Percentiles rank a stretch among this genome's conserved stretches.
These are phyloP conservation scores for Acestrorhynchus altus DNA, from an alignment of 2,797 vertebrate species.

Conservation along the genomic window DNA sequence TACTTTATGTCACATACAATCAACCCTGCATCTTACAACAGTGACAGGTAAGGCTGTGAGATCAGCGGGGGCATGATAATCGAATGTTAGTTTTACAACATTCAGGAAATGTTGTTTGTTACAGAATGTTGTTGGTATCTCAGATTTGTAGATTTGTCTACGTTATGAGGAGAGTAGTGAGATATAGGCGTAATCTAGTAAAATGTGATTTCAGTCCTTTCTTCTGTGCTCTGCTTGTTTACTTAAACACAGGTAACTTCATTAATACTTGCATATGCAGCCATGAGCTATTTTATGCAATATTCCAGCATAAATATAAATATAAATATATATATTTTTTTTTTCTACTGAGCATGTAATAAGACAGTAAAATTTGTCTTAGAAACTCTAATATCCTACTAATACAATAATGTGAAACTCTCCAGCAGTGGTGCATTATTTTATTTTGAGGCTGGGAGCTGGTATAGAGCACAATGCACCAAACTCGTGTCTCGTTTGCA, in stretches of 20 bases:
- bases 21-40: not conserved
- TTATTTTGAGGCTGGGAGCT: not conserved
- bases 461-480: not conserved
- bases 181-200: not conserved
- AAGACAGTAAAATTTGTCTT: not conserved
- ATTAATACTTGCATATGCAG: not conserved
- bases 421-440: not conserved
- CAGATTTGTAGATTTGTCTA: not conserved
- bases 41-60: not conserved
- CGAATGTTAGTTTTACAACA: not conserved
- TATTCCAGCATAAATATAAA: not conserved
- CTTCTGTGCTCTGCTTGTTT: not conserved
- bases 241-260: not conserved
- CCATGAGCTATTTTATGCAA: not conserved
- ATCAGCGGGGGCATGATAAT: not conserved
- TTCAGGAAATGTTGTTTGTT: not conserved
- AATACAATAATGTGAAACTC: not conserved
- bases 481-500: not conserved
- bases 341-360: not conserved
- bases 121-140: not conserved
- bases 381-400: not conserved
- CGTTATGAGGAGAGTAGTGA: not conserved
- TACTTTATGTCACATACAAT: not conserved
- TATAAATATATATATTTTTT: no score
- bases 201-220: slow-evolving; percentile 1